Percentiles rank a stretch among this genome's conserved stretches.
Evolutionary conservation across 1,140 invertebrate species (phyloP).

Genomic region (Varroa destructor): DNA sequence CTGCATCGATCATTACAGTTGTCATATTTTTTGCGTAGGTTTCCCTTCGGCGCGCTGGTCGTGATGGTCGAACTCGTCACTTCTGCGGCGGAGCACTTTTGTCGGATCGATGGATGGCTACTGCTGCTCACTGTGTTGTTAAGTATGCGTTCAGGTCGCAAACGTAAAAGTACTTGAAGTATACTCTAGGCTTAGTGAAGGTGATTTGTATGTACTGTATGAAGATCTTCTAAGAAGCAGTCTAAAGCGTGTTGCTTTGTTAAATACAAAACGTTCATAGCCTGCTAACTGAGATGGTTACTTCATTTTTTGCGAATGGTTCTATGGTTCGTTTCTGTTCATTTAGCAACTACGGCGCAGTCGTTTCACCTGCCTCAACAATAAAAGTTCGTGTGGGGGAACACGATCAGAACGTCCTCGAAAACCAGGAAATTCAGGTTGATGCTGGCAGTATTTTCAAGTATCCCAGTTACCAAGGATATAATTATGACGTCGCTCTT

Average conservation of each 20-base stretch:
- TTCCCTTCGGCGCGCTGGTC: not conserved
- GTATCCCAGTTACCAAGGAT: slow-evolving; percentile 26
- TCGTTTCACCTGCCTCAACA: slow-evolving; percentile 13
- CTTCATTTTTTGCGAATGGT: no score
- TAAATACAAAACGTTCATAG: no score
- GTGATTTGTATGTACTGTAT: no score
- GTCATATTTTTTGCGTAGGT: not conserved
- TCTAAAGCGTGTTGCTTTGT: no score
- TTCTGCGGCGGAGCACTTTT: slow-evolving; percentile 20
- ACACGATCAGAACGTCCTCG: slow-evolving; percentile 27
- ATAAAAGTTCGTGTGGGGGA: slow-evolving; percentile 28
- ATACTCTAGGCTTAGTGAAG: no score
- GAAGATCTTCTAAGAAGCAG: no score
- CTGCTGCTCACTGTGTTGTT: slow-evolving; percentile 22
- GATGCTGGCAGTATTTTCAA: slow-evolving; percentile 22
- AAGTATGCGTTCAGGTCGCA: not conserved
- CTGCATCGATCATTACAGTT: no score
- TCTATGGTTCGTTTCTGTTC: not conserved
- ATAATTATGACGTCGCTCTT: slow-evolving; percentile 30
- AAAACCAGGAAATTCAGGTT: slow-evolving; percentile 25
- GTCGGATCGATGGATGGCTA: not conserved
- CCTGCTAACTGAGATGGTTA: no score
- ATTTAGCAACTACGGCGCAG: slow-evolving; percentile 18
- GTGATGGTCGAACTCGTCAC: slow-evolving; percentile 21
- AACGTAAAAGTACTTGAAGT: no score